These are phyloP conservation scores for Hirundo rustica DNA, from an alignment of 2,797 vertebrate species.

Conservation along the genomic window DNA sequence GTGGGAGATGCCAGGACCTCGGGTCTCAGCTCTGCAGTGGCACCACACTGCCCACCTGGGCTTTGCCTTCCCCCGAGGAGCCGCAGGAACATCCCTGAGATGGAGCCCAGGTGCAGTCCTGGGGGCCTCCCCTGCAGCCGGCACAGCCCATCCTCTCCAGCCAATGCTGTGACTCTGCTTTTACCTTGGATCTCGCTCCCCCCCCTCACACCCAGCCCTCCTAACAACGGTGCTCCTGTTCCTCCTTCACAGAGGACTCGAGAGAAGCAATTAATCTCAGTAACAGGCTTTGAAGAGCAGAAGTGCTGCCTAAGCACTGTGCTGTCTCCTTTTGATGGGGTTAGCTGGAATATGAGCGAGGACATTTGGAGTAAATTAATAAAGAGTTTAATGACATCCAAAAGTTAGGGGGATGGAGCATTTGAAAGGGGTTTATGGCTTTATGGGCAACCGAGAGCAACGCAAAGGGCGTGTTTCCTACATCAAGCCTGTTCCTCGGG, in stretches of 20 bases:
- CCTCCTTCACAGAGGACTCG: conserved; percentile 47
- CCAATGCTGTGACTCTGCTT: fast-evolving
- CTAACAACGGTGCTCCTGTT: not conserved
- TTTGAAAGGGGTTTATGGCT: conserved; percentile 39
- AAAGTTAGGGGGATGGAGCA: not conserved
- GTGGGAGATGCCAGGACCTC: not conserved
- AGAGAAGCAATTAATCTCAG: conserved; percentile 53
- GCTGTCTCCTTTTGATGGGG: conserved; percentile 44
- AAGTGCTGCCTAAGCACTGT: conserved; percentile 44
- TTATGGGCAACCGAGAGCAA: not conserved
- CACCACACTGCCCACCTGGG: fast-evolving
- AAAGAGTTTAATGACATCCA: conserved; percentile 32
- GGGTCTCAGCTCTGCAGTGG: not conserved
- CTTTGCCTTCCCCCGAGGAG: not conserved
- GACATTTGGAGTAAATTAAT: conserved; percentile 53
- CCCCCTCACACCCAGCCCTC: not conserved
- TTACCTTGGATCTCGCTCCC: not conserved
- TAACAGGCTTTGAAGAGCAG: conserved; percentile 46
- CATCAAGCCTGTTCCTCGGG: not conserved
- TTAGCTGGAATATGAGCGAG: not conserved
- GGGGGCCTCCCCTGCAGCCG: not conserved
- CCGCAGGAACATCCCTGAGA: not conserved
- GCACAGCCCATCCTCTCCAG: not conserved
- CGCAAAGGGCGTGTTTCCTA: conserved; percentile 29
- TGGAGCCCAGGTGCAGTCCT: fast-evolving